Evolutionary conservation across 1,140 invertebrate genomes (phyloP).

Genomic region (Zophobas morio): DNA sequence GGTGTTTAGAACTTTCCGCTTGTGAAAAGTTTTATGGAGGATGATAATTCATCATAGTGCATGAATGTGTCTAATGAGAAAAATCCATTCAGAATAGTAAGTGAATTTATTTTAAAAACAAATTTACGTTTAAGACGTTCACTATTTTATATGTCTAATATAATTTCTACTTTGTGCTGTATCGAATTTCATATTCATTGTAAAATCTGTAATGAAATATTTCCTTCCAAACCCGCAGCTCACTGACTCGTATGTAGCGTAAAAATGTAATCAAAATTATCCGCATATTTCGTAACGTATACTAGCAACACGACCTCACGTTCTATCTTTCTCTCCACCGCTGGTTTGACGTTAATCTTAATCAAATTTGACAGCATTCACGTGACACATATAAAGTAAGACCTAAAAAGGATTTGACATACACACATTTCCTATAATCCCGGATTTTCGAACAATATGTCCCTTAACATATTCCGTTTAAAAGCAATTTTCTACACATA

Average conservation of each 20-base stretch:
- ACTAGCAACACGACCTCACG: slow-evolving; percentile 4
- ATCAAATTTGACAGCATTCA: slow-evolving; percentile 56
- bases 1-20: slow-evolving; percentile 40
- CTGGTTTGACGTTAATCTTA: slow-evolving; percentile 49
- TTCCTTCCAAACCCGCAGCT: too few species aligned
- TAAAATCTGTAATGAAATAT: background rate
- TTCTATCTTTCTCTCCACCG: slow-evolving; percentile 20
- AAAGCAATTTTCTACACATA: slow-evolving; percentile 58
- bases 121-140: too few species aligned
- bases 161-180: background rate
- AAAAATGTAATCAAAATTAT: slow-evolving; percentile 12
- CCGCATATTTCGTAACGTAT: background rate
- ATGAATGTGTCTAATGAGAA: background rate
- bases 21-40: slow-evolving; percentile 16
- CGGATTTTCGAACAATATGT: slow-evolving; percentile 51
- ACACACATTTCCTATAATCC: slow-evolving; percentile 54
- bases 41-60: background rate
- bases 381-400: slow-evolving; percentile 45
- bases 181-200: background rate
- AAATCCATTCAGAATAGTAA: too few species aligned
- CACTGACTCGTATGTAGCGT: background rate
- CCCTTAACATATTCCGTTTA: slow-evolving; percentile 57
- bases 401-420: slow-evolving; percentile 45
- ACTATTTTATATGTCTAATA: too few species aligned
- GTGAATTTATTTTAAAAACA: too few species aligned